phyloP scores from a whole-genome alignment of 2,113 vertebrate species.

The Phoenicopterus ruber region DNA sequence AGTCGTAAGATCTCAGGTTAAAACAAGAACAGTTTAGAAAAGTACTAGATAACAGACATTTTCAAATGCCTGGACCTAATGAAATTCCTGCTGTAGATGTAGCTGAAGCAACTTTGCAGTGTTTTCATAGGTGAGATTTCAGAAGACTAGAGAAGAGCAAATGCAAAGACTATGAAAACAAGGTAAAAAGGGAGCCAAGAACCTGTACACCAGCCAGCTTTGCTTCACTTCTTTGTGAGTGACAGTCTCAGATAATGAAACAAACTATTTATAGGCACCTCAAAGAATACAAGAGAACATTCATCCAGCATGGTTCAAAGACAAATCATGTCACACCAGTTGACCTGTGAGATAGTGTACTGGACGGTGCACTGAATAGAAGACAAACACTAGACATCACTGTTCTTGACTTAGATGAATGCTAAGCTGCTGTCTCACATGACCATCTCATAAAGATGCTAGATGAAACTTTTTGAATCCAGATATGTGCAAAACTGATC shows the following conservation, averaged over 20 bases:
- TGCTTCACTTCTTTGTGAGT: background rate
- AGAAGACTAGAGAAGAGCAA: background rate
- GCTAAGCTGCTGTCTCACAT: background rate
- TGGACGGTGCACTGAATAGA: background rate
- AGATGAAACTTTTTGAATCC: background rate
- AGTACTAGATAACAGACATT: background rate
- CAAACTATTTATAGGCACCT: background rate
- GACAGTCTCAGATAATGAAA: background rate
- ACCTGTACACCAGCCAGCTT: background rate
- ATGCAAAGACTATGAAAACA: background rate
- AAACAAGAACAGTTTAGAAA: background rate
- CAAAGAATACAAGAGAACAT: background rate
- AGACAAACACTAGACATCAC: background rate
- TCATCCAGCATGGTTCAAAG: background rate
- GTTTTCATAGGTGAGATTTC: background rate
- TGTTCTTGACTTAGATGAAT: background rate
- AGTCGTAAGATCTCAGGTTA: background rate
- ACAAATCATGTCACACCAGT: background rate
- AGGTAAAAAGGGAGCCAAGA: background rate
- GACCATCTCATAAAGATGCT: background rate
- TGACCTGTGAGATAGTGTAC: background rate
- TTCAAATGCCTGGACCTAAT: background rate
- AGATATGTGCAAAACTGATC: background rate
- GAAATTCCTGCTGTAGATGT: background rate
- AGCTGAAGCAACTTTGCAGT: background rate